Conservation (phyloP, 2,113 vertebrate genomes). For the Neogale vison region DNA sequence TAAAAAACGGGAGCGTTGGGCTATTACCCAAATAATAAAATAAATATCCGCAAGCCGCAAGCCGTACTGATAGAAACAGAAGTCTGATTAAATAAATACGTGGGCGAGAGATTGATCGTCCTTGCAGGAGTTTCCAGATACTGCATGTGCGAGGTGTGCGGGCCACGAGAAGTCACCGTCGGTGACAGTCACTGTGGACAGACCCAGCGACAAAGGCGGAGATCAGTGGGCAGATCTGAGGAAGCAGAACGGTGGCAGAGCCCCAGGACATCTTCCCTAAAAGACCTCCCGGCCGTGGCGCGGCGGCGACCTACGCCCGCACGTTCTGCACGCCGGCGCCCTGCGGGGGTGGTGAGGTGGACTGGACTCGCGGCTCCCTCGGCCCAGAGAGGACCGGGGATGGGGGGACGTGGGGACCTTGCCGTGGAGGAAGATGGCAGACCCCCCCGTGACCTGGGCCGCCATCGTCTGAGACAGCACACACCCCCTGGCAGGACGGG, state of each 20-base stretch:
- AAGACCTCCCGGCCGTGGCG: neutral
- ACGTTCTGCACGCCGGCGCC: fast-evolving
- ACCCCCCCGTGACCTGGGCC: neutral
- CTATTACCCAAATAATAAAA: neutral
- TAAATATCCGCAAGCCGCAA: neutral
- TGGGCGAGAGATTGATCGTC: neutral
- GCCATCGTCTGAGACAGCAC: fast-evolving
- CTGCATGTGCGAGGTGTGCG: neutral
- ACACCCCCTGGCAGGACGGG: neutral
- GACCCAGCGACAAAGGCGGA: fast-evolving
- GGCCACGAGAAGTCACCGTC: neutral
- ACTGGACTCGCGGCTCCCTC: neutral
- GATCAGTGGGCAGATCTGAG: fast-evolving
- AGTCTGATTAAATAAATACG: neutral
- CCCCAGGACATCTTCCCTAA: neutral
- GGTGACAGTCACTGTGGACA: no score
- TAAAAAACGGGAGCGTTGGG: neutral
- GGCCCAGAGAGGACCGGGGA: neutral
- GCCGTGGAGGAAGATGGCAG: neutral
- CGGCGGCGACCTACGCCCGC: fast-evolving
- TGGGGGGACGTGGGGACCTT: neutral
- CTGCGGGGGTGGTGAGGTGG: neutral
- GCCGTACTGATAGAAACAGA: neutral
- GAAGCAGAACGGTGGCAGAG: no score
- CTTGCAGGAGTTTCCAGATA: neutral